Evolutionary conservation across 2,888 invertebrate genomes (phyloP), one percentile per base, ranked within the genome.

Genomic region (Tipula lateralis): DNA sequence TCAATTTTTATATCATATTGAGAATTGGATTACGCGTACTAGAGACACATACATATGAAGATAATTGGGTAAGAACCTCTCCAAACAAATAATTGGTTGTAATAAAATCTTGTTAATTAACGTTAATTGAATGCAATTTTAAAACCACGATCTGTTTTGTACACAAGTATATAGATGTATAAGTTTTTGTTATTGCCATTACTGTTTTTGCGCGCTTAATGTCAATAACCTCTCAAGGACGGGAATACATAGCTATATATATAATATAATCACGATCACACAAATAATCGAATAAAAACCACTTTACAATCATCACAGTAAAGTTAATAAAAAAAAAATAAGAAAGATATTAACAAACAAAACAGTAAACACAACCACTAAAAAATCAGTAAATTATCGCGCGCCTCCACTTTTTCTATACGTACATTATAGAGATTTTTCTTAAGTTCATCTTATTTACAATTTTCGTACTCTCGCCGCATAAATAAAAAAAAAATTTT

Each of bases 71-170:
- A 24, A 9, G n/a, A 66, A 24, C 19, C 24, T 24, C 66, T 24
- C 66, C 24, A 66, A 66, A 66, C 66, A 66, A 66, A 66, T n/a
- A 66, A 66, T 50, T 50, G 16, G 50, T 50, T 50, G 6, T 50
- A 16, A 66, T 24, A 66, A 66, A 66, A 66, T 66, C 66, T 66
- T 66, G 66, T 66, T 66, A 66, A 66, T 66, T 66, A 66, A 66
- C 66, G 24, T 66, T 66, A 66, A 66, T 66, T 66, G 66, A 66
- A 66, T 66, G 66, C 66, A 66, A 66, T 66, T 66, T 66, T 12
- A 66, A 66, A 66, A 66, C 66, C 24, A 66, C 66, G 66, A 66
- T 66, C 66, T 66, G 66, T 66, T 66, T 66, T 66, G 9, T 44
- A 16, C 44, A 44, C n/a, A 66, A 39, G 13, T 66, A 50, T 16